These are phyloP conservation scores for Diplodus puntazzo DNA, from an alignment of 2,797 vertebrate genomes.

Conservation along the genomic window DNA sequence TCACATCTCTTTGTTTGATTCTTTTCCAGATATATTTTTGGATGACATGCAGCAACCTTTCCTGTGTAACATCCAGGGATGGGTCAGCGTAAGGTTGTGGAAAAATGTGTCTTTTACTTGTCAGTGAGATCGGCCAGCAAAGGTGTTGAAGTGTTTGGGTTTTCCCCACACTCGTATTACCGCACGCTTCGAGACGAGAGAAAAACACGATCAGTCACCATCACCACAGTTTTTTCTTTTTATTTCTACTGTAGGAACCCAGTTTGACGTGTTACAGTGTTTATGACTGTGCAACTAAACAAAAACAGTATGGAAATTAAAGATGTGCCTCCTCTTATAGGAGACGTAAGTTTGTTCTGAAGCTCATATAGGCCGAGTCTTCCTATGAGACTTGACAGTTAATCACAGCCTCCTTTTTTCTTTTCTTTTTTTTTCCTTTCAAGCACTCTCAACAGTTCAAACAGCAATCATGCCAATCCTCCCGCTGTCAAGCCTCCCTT, in stretches of 20 bases:
- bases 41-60: slow-evolving; percentile 44
- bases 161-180: slow-evolving; percentile 15
- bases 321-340: neutral
- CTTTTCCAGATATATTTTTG: slow-evolving; percentile 47
- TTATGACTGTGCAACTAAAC: slow-evolving; percentile 7
- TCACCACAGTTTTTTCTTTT: slow-evolving; percentile 2
- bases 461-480: slow-evolving; percentile 40
- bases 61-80: slow-evolving; percentile 36
- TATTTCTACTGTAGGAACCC: neutral
- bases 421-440: slow-evolving; percentile 10
- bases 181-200: neutral
- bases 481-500: slow-evolving; percentile 34
- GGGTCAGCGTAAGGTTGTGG: slow-evolving; percentile 40
- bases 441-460: slow-evolving; percentile 24
- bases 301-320: neutral
- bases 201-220: slow-evolving; percentile 21
- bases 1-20: slow-evolving; percentile 54
- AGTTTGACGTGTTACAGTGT: neutral
- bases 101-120: slow-evolving; percentile 41
- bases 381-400: slow-evolving; percentile 20
- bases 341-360: neutral
- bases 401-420: neutral
- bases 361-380: slow-evolving; percentile 2
- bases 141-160: slow-evolving; percentile 41
- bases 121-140: slow-evolving; percentile 38